A percentile compares a stretch with the other conserved stretches of the same genome.
Evolutionary conservation across 2,797 vertebrate genomes (phyloP).

Genomic region (Sebastes reedi): DNA sequence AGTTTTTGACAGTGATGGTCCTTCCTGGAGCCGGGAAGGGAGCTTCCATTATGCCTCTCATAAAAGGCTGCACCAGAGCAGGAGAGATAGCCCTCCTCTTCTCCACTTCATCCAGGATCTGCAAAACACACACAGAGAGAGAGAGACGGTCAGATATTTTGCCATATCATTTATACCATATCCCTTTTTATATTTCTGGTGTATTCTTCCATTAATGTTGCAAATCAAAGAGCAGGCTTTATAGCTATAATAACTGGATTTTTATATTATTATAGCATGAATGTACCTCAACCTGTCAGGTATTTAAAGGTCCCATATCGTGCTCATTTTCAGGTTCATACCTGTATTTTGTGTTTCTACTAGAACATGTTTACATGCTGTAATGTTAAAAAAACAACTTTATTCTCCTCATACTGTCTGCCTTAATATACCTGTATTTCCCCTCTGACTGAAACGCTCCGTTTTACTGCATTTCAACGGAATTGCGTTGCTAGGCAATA

Average conservation of each 20-base stretch:
- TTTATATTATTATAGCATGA: background rate
- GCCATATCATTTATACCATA: too few relatives aligned
- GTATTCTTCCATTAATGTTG: too few relatives aligned
- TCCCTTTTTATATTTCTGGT: too few relatives aligned
- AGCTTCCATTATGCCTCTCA: slow-evolving; percentile 98
- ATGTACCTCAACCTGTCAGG: background rate
- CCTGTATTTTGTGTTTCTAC: too few relatives aligned
- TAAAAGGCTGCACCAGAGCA: slow-evolving; percentile 97
- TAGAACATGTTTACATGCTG: too few relatives aligned
- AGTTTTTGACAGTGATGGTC: slow-evolving; percentile 95
- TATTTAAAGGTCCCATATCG: background rate
- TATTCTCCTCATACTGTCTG: too few relatives aligned
- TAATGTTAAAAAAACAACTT: too few relatives aligned
- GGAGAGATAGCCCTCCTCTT: slow-evolving; percentile 95
- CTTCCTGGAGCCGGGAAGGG: slow-evolving; percentile 96
- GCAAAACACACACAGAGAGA: slow-evolving; percentile 8
- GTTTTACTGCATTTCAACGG: too few relatives aligned
- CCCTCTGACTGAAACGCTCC: too few relatives aligned
- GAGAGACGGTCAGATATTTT: too few relatives aligned
- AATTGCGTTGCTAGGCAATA: too few relatives aligned
- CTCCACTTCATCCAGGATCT: slow-evolving; percentile 99
- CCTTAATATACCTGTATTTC: fast-evolving
- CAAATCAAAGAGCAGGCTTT: background rate
- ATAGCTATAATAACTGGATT: background rate
- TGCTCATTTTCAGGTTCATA: too few relatives aligned